Conservation (phyloP, 2,113 vertebrate species). For the Ictalurus punctatus region DNA sequence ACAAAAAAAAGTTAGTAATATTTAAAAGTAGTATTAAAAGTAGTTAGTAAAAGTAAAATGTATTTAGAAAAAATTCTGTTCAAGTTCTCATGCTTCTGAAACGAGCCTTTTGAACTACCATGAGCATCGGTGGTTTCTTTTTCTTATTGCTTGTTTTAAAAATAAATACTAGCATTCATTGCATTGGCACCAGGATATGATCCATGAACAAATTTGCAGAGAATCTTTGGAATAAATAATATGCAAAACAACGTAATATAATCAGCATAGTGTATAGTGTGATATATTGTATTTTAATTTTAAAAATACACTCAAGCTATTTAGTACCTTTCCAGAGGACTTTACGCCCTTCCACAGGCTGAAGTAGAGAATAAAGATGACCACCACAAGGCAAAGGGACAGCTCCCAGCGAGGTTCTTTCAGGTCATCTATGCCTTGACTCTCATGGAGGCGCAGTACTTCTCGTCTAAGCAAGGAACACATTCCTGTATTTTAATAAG, state of each 20-base stretch:
- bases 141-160: background rate
- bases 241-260: background rate
- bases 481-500: background rate
- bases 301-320: background rate
- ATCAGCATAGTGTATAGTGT: background rate
- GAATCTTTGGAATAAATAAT: background rate
- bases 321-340: conserved; percentile 93
- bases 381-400: conserved; percentile 83
- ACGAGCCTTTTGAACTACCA: background rate
- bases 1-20: background rate
- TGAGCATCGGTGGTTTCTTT: background rate
- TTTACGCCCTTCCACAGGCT: conserved; percentile 99
- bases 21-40: background rate
- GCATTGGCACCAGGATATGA: background rate
- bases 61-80: background rate
- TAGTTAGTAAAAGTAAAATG: background rate
- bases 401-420: conserved; percentile 91
- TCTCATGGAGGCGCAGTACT: conserved; percentile 89
- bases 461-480: conserved; percentile 75
- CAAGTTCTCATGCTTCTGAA: no score
- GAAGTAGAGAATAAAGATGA: conserved; percentile 92
- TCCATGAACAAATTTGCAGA: background rate
- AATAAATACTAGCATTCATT: background rate
- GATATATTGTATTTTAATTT: background rate
- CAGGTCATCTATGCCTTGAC: conserved; percentile 86